Percentiles rank a stretch among this genome's conserved stretches.
Conservation (phyloP, 2,113 vertebrate genomes). For the Montifringilla adamsi region DNA sequence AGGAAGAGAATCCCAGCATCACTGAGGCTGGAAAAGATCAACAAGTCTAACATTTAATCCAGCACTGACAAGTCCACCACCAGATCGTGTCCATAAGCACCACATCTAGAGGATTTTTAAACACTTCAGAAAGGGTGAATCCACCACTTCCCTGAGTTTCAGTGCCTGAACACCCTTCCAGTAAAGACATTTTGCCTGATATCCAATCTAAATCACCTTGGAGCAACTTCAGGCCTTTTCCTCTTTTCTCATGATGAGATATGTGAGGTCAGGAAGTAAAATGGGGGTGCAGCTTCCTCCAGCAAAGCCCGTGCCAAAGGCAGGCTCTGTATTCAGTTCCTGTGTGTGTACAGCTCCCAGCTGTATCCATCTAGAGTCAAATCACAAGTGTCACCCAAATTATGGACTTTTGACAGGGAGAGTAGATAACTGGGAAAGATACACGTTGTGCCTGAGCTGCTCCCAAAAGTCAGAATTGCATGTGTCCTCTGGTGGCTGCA, state of each 20-base stretch:
- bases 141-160: neutral
- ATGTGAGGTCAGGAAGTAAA: neutral
- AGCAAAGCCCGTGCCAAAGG: neutral
- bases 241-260: neutral
- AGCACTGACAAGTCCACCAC: neutral
- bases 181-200: neutral
- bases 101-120: neutral
- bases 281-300: neutral
- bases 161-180: neutral
- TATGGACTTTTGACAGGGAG: neutral
- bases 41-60: neutral
- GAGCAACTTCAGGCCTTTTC: neutral
- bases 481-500: neutral
- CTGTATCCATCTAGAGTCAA: neutral
- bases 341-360: neutral
- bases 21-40: neutral
- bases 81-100: neutral
- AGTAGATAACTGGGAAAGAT: neutral
- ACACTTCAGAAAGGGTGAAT: neutral
- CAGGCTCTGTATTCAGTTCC: neutral
- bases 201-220: fast-evolving
- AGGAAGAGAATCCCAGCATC: neutral
- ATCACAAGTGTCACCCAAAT: neutral
- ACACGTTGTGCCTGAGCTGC: neutral
- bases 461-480: neutral